A percentile compares a stretch with the other conserved stretches of the same genome.
Conservation (phyloP, 2,797 vertebrate genomes). For the Diceros bicornis region DNA sequence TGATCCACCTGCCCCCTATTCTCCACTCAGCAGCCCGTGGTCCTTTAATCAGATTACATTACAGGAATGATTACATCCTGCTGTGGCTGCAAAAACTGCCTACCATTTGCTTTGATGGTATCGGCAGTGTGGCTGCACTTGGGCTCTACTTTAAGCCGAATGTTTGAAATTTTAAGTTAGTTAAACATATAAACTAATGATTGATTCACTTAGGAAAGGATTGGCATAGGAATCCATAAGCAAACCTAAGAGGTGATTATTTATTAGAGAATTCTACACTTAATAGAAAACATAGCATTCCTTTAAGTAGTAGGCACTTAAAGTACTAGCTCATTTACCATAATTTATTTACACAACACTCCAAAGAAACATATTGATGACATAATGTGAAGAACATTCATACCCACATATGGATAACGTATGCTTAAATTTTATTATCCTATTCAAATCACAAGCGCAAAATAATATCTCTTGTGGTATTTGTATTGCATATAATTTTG, state of each 20-base stretch:
- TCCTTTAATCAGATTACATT: not conserved
- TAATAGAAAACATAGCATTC: conserved; percentile 25
- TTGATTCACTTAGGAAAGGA: not conserved
- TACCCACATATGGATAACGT: not conserved
- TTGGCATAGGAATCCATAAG: not conserved
- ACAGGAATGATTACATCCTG: not conserved
- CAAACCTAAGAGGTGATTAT: conserved; percentile 30
- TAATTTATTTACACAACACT: conserved; percentile 43
- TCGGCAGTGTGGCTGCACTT: not conserved
- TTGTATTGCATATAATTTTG: conserved; percentile 11
- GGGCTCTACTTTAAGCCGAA: not conserved
- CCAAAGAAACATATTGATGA: conserved; percentile 37
- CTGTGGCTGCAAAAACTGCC: not conserved
- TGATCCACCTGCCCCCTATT: not conserved
- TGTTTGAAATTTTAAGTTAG: conserved; percentile 36
- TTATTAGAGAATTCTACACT: conserved; percentile 11
- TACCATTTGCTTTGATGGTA: not conserved
- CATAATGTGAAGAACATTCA: not conserved
- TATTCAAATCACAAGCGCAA: conserved; percentile 55
- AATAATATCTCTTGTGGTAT: conserved; percentile 1
- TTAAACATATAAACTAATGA: not conserved
- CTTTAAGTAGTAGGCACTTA: conserved; percentile 44
- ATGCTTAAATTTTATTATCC: conserved; percentile 24
- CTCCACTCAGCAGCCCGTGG: not conserved
- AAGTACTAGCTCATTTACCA: conserved; percentile 49